Conservation (phyloP, 2,113 vertebrate genomes). For the Melanotaenia duboulayi region DNA sequence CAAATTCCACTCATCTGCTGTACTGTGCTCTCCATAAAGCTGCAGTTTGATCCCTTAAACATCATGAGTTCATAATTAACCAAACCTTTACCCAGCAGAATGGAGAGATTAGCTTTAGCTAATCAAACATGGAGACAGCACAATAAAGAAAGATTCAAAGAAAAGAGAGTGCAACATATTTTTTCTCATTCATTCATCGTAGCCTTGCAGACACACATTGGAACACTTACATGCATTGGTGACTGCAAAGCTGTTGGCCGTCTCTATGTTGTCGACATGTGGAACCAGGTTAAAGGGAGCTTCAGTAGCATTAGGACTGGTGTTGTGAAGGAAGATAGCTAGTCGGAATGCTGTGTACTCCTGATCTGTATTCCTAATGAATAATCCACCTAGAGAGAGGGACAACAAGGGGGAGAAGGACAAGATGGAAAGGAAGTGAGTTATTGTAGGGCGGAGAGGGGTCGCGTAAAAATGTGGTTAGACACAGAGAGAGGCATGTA, state of each 20-base stretch:
- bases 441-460: constrained; percentile 42
- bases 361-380: constrained; percentile 99
- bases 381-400: constrained; percentile 90
- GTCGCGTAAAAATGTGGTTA: constrained; percentile 10
- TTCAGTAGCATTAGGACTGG: constrained; percentile 97
- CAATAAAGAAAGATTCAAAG: neutral
- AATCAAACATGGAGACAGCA: neutral
- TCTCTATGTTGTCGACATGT: constrained; percentile 99
- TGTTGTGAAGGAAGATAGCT: constrained; percentile 99
- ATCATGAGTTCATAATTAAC: constrained; percentile 9
- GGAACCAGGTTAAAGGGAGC: constrained; percentile 99
- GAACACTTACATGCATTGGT: constrained; percentile 99
- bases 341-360: constrained; percentile 98
- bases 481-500: constrained; percentile 22
- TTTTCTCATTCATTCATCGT: no score
- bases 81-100: neutral
- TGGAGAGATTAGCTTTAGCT: neutral
- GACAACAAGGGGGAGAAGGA: constrained; percentile 23
- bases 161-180: neutral
- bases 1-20: neutral
- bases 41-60: constrained; percentile 19
- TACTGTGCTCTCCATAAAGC: neutral
- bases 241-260: constrained; percentile 99
- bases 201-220: neutral
- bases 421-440: constrained; percentile 52